phyloP scores from a whole-genome alignment of 2,113 vertebrate species.

The Mola mola region DNA sequence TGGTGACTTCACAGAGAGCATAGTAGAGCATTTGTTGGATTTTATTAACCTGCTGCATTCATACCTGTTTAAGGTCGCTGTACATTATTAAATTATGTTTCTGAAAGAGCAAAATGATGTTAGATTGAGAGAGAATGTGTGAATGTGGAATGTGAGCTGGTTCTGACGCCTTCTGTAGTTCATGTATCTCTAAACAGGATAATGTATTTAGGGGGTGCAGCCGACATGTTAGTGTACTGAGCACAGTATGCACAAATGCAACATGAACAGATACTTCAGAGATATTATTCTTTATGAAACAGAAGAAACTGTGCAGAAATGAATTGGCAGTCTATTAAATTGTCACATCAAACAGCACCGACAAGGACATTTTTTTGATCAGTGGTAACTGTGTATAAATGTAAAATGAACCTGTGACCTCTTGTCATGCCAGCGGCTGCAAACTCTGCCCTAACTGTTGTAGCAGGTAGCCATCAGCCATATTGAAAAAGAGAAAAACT shows the following conservation, averaged over 20 bases:
- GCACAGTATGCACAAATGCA: not conserved
- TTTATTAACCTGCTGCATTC: not conserved
- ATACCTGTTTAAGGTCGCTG: not conserved
- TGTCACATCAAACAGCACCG: not conserved
- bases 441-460: slow-evolving; percentile 50
- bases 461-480: slow-evolving; percentile 55
- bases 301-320: too few relatives aligned
- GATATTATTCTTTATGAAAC: too few relatives aligned
- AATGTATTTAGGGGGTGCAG: slow-evolving; percentile 32
- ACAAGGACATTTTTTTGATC: too few relatives aligned
- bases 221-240: not conserved
- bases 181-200: slow-evolving; percentile 4
- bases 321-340: too few relatives aligned
- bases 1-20: slow-evolving; percentile 8
- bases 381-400: slow-evolving; percentile 44
- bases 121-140: too few relatives aligned
- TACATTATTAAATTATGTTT: not conserved
- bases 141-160: slow-evolving; percentile 2
- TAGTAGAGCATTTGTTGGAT: not conserved
- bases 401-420: slow-evolving; percentile 59
- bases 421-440: slow-evolving; percentile 20
- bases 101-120: not conserved
- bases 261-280: too few relatives aligned
- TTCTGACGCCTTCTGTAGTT: slow-evolving; percentile 22
- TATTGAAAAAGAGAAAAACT: slow-evolving; percentile 15